Evolutionary conservation across 2,113 vertebrate genomes (phyloP).

Genomic region (Brachionichthys hirsutus): DNA sequence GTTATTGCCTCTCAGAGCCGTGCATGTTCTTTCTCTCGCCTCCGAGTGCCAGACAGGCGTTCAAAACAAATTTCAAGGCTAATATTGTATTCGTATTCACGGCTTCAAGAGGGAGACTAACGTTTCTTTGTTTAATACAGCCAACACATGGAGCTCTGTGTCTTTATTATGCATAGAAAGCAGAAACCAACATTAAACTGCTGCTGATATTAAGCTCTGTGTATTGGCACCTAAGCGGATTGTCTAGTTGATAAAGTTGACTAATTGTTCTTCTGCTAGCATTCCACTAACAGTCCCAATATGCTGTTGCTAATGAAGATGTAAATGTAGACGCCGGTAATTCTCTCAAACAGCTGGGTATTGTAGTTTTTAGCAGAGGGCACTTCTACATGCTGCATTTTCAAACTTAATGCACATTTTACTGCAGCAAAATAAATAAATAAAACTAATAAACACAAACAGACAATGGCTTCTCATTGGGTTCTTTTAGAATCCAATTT

Average conservation of each 20-base stretch:
- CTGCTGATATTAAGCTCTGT: neutral
- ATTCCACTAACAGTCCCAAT: neutral
- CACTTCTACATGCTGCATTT: no score
- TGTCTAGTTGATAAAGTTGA: constrained; percentile 10
- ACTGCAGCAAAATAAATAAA: no score
- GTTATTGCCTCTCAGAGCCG: constrained; percentile 60
- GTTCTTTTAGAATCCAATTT: no score
- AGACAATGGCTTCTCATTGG: no score
- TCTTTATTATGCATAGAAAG: constrained; percentile 3
- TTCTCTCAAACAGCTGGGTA: no score
- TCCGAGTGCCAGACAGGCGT: constrained; percentile 42
- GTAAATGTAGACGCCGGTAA: neutral
- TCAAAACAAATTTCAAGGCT: constrained; percentile 60
- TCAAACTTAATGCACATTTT: no score
- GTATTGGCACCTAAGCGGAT: constrained; percentile 10
- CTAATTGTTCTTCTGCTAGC: neutral
- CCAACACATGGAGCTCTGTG: constrained; percentile 13
- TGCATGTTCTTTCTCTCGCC: constrained; percentile 58
- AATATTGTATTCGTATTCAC: constrained; percentile 51
- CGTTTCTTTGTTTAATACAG: constrained; percentile 38
- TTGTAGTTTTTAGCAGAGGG: no score
- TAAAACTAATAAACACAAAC: no score
- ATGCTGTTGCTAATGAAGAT: no score
- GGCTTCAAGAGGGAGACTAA: constrained; percentile 17
- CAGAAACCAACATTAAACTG: neutral